phyloP scores from a whole-genome alignment of 1,140 invertebrate genomes.

The Chelonus insularis region DNA sequence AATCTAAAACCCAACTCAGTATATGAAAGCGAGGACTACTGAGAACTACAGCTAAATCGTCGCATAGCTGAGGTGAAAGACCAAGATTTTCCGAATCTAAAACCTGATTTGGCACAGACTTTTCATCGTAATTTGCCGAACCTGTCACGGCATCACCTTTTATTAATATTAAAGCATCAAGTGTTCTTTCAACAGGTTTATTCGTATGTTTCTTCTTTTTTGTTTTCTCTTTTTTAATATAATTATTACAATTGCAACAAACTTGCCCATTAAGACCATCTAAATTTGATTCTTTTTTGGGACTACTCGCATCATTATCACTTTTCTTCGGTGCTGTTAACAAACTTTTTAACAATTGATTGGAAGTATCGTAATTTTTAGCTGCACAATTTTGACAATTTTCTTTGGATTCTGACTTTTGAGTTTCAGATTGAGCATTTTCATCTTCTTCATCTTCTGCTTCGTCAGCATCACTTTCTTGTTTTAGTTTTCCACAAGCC shows the following conservation, averaged over 20 bases:
- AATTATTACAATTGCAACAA: conserved; percentile 47
- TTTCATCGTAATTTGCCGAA: conserved; percentile 58
- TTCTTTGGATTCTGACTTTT: conserved; percentile 28
- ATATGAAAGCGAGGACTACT: conserved; percentile 66
- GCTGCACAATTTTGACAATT: conserved; percentile 37
- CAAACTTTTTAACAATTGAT: conserved; percentile 46
- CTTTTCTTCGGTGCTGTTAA: conserved; percentile 37
- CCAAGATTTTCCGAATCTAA: conserved; percentile 62
- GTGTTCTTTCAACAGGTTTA: conserved; percentile 39
- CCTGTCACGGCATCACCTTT: conserved; percentile 53
- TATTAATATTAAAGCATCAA: conserved; percentile 55
- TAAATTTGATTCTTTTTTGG: conserved; percentile 26
- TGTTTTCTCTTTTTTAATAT: conserved; percentile 32
- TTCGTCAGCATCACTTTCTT: conserved; percentile 23
- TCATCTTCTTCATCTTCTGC: conserved; percentile 5
- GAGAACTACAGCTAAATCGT: conserved; percentile 66
- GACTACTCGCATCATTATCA: conserved; percentile 17
- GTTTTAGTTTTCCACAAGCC: conserved; percentile 58
- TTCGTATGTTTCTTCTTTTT: conserved; percentile 12
- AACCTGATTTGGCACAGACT: conserved; percentile 57
- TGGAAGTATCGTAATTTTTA: conserved; percentile 41
- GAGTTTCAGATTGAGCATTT: conserved; percentile 30
- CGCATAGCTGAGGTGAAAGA: conserved; percentile 63
- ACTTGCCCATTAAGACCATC: conserved; percentile 37
- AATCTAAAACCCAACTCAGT: conserved; percentile 66